Percentiles rank a stretch among this genome's conserved stretches.
phyloP scores from a whole-genome alignment of 2,113 vertebrate genomes.

The Aptenodytes patagonicus region DNA sequence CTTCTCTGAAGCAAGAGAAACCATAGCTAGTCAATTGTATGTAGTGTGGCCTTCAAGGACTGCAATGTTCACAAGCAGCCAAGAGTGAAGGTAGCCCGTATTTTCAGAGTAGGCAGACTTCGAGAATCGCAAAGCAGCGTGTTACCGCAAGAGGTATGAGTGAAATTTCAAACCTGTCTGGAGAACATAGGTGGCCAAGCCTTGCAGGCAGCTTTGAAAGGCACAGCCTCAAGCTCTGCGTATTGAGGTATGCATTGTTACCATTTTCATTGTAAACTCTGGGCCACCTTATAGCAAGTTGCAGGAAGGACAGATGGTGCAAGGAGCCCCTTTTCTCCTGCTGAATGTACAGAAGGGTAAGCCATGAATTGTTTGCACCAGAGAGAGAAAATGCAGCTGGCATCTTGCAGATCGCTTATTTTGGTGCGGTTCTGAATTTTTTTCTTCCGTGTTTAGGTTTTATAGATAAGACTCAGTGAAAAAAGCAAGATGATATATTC shows the following conservation, averaged over 20 bases:
- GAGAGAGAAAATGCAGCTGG: background rate
- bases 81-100: background rate
- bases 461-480: background rate
- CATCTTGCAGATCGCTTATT: accelerated
- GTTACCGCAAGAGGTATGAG: background rate
- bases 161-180: background rate
- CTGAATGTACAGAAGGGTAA: background rate
- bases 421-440: background rate
- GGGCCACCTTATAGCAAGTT: background rate
- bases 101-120: background rate
- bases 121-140: background rate
- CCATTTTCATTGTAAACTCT: background rate
- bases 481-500: background rate
- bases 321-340: background rate
- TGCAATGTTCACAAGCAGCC: accelerated
- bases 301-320: background rate
- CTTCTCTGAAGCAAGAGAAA: background rate
- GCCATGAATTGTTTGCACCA: background rate
- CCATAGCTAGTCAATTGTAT: accelerated
- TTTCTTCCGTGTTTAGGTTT: background rate
- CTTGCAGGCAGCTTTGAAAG: background rate
- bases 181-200: background rate
- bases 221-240: background rate
- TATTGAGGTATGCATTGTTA: accelerated
- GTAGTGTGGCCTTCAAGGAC: background rate